Conservation (phyloP, 2,113 vertebrate genomes). For the Emydura subglobosa region DNA sequence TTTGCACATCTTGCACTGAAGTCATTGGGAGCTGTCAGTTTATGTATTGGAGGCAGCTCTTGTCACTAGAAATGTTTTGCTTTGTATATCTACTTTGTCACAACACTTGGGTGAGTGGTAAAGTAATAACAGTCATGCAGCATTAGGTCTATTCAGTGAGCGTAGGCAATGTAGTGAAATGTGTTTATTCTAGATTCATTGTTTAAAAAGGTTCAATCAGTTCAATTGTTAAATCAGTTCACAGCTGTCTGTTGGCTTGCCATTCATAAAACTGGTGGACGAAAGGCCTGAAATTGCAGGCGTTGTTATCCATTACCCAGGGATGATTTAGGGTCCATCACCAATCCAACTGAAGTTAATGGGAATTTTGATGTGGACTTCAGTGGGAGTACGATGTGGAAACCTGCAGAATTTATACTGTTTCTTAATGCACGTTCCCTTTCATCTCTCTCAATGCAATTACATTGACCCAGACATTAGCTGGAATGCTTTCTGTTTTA, state of each 20-base stretch:
- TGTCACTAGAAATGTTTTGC: not conserved
- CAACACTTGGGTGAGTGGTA: not conserved
- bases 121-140: not conserved
- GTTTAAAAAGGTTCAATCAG: not conserved
- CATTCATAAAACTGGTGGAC: not conserved
- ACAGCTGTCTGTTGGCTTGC: not conserved
- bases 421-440: not conserved
- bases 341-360: not conserved
- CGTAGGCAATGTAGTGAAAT: not conserved
- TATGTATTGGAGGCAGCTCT: not conserved
- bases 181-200: not conserved
- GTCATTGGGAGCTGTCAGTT: not conserved
- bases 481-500: not conserved
- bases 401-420: not conserved
- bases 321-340: not conserved
- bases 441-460: not conserved
- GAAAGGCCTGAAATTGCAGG: not conserved
- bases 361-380: slow-evolving; percentile 22
- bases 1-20: not conserved
- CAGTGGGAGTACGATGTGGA: not conserved
- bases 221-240: not conserved
- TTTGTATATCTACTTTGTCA: not conserved
- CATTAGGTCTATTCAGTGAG: not conserved
- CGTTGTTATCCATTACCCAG: not conserved
- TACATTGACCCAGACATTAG: not conserved